A percentile compares a stretch with the other conserved stretches of the same genome.
phyloP scores from a whole-genome alignment of 2,797 vertebrate genomes.

The Myioborus melanocephalus region DNA sequence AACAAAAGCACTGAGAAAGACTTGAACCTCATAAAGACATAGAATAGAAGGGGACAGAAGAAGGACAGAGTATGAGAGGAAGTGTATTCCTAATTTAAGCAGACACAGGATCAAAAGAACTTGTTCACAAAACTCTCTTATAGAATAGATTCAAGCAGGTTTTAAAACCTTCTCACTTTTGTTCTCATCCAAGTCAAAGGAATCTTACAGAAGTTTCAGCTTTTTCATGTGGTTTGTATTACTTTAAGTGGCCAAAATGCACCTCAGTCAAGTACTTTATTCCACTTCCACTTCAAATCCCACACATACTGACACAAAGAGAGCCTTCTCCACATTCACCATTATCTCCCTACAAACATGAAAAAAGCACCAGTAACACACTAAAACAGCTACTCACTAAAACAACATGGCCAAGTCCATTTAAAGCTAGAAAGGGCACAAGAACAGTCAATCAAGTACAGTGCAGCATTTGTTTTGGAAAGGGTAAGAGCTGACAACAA shows the following conservation, averaged over 20 bases:
- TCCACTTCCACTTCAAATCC: neutral
- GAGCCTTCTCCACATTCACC: neutral
- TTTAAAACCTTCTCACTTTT: constrained; percentile 2
- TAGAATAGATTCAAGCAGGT: neutral
- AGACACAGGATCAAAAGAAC: neutral
- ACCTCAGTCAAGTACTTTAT: neutral
- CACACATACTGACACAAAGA: neutral
- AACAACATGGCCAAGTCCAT: neutral
- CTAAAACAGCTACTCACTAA: neutral
- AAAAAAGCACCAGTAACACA: neutral
- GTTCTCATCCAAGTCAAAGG: neutral
- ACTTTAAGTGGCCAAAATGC: neutral
- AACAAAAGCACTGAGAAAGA: neutral
- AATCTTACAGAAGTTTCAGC: neutral
- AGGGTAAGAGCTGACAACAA: neutral
- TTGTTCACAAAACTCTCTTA: neutral
- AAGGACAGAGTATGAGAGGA: neutral
- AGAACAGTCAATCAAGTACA: neutral
- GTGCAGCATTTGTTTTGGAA: neutral
- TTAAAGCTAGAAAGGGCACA: neutral
- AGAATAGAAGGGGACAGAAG: neutral
- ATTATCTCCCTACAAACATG: neutral
- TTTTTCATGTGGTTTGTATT: neutral
- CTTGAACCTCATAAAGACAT: neutral
- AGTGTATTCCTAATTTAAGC: neutral